Evolutionary conservation across 1,140 invertebrate species (phyloP), one percentile per base, ranked within the genome.

Genomic region (Drosophila carrolli): DNA sequence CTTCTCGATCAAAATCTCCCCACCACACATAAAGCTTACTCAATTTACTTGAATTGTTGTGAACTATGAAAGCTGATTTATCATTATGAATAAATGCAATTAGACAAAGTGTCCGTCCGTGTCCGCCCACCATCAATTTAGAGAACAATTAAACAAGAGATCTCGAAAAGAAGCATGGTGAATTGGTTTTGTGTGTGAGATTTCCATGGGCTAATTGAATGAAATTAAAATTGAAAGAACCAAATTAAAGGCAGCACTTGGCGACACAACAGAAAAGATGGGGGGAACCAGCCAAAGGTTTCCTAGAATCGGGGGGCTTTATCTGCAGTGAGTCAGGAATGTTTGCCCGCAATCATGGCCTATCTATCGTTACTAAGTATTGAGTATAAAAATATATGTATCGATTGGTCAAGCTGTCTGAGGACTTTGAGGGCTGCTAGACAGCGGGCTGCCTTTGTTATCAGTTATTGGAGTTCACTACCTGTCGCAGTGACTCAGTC

Each of bases 121-220:
- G 72, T 62, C 82, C 70, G 84, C 83, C 83, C 72, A 86, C 83
- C 56, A 82, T 82, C 84, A 86, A 86, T 86, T 86, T 56, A 77
- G 61, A 40, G 55, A 57, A 66, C 76, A 83, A 84, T 83, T 83
- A 83, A 84, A 75, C 50, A 41, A 40, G 48, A 47, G 50, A 77
- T 50, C 44, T 53, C 46, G 37, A 37, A n/a, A 40, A 60, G 60
- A 13, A 6, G 60, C 19, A 51, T 63, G 29, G 58, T 81, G 54
- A 57, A 68, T 60, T 50, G 44, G 37, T 54, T n/a, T 53, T 81
- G 53, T 81, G 48, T 57, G 72, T 81, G 60, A 86, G 82, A 85
- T 85, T 85, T 85, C 75, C 77, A 74, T 78, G 67, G 68, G 55
- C 83, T 86, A 86, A 86, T 86, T 86, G 83, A 86, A 83, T 74